A percentile compares a stretch with the other conserved stretches of the same genome.
These are phyloP conservation scores for Ceryle rudis DNA, from an alignment of 2,797 vertebrate species.

Conservation along the genomic window DNA sequence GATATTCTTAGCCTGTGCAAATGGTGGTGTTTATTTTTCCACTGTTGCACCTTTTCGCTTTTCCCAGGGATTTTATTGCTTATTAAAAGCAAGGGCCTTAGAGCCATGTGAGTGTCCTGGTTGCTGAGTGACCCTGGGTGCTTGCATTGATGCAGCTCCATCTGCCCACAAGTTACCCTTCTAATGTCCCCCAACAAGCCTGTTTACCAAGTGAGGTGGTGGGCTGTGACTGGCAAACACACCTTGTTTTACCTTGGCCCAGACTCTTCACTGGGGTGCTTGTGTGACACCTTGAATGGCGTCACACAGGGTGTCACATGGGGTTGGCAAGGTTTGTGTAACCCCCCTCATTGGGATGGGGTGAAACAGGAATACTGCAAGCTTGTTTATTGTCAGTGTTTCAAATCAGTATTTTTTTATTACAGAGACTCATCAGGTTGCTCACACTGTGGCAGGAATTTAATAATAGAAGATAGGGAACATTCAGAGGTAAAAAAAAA, in stretches of 20 bases:
- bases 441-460: slow-evolving; percentile 74
- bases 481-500: slow-evolving; percentile 76
- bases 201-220: background rate
- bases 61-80: slow-evolving; percentile 14
- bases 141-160: background rate
- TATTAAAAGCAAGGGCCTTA: background rate
- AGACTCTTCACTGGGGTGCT: background rate
- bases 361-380: slow-evolving; percentile 24
- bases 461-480: slow-evolving; percentile 81
- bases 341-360: background rate
- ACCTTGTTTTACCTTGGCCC: background rate
- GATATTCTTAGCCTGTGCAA: background rate
- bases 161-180: background rate
- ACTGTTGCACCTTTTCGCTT: background rate
- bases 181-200: rapidly evolving
- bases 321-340: background rate
- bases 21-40: background rate
- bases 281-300: background rate
- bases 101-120: background rate
- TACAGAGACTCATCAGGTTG: slow-evolving; percentile 75
- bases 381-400: slow-evolving; percentile 71
- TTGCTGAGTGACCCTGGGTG: background rate
- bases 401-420: slow-evolving; percentile 86
- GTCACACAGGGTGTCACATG: no score
- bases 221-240: background rate